A percentile compares a stretch with the other conserved stretches of the same genome.
These are phyloP conservation scores for Dyspetes luteomarginatus DNA, from an alignment of 2,888 invertebrate genomes.

Conservation along the genomic window DNA sequence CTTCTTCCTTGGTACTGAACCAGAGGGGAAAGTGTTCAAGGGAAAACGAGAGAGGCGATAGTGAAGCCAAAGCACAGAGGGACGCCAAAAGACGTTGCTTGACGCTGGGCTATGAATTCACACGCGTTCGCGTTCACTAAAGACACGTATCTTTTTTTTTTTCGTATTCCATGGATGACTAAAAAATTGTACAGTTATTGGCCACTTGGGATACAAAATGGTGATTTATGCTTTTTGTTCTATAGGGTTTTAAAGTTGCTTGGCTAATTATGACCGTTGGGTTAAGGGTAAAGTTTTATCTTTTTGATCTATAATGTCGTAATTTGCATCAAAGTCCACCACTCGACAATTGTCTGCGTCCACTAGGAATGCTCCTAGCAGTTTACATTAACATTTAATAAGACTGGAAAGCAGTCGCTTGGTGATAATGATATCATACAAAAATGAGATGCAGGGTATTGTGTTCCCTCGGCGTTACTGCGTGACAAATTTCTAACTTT, in stretches of 20 bases:
- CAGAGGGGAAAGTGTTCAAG: conserved; percentile 30
- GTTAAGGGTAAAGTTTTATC: too few relatives aligned
- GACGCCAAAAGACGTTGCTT: conserved; percentile 41
- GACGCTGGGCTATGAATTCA: conserved; percentile 12
- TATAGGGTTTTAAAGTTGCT: not conserved
- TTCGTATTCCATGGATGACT: too few relatives aligned
- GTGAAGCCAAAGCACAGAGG: conserved; percentile 19
- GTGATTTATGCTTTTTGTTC: not conserved
- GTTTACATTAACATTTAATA: too few relatives aligned
- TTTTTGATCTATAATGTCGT: too few relatives aligned
- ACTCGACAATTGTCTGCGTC: too few relatives aligned
- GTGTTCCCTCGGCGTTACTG: too few relatives aligned
- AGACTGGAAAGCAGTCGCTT: too few relatives aligned
- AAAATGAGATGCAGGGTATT: too few relatives aligned
- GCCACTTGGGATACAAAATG: conserved; percentile 10
- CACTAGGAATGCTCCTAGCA: too few relatives aligned
- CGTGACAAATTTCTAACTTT: too few relatives aligned
- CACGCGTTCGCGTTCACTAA: conserved; percentile 31
- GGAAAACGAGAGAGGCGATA: conserved; percentile 48
- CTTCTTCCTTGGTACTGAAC: not conserved
- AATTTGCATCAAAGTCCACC: too few relatives aligned
- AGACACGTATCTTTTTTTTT: conserved; percentile 24
- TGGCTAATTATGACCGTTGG: not conserved
- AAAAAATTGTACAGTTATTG: conserved; percentile 31
- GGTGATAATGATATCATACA: too few relatives aligned